Evolutionary conservation across 37 sponge, comb jelly and placozoan species (phyloP).

Genomic region (Bolinopsis microptera): DNA sequence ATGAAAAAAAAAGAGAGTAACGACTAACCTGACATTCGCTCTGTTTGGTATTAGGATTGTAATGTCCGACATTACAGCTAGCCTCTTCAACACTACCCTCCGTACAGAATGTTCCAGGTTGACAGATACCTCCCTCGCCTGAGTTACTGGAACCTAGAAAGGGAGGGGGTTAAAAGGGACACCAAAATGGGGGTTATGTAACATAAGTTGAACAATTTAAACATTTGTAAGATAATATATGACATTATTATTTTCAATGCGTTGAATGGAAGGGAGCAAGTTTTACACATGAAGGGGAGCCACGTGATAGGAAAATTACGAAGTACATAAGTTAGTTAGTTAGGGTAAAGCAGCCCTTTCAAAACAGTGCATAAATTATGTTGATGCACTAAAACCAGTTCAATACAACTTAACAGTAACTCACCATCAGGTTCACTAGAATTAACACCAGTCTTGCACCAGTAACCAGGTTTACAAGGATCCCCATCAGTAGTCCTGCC

Average conservation of each 20-base stretch:
- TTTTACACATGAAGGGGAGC: too few species aligned
- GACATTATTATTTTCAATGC: too few species aligned
- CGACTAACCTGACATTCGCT: not conserved
- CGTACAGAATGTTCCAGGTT: constrained; percentile 21
- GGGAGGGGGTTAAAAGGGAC: not conserved
- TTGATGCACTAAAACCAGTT: too few species aligned
- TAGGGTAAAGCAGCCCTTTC: too few species aligned
- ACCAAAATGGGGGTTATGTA: not conserved
- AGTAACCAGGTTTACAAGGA: constrained; percentile 30
- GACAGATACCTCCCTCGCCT: constrained; percentile 49
- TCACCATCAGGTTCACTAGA: constrained; percentile 59
- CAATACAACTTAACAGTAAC: too few species aligned
- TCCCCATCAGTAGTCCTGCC: not conserved
- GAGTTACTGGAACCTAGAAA: not conserved
- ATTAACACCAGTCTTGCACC: constrained; percentile 59
- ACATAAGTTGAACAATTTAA: too few species aligned
- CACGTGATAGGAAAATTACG: not conserved
- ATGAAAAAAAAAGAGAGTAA: too few species aligned
- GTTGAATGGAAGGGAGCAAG: too few species aligned
- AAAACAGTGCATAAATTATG: too few species aligned
- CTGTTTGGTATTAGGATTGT: constrained; percentile 23
- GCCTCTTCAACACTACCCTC: not conserved
- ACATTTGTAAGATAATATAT: too few species aligned
- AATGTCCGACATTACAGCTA: constrained; percentile 22
- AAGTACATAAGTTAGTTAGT: not conserved